Conservation (phyloP, 2,797 vertebrate species). For the Phrynocephalus forsythii region DNA sequence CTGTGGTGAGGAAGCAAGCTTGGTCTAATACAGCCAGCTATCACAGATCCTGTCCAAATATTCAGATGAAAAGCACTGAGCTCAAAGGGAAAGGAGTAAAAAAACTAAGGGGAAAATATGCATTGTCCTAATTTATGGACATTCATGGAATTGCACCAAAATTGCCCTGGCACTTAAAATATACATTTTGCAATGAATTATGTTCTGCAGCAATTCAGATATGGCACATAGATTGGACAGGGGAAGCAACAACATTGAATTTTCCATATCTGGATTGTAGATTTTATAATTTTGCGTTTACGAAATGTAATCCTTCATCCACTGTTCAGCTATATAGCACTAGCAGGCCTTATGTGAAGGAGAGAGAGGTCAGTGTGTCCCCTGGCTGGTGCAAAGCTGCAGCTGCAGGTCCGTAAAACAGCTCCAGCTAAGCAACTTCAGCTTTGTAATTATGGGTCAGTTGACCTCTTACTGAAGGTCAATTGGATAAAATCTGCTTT, state of each 20-base stretch:
- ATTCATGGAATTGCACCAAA: neutral
- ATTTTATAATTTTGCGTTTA: neutral
- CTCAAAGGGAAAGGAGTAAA: too few species aligned
- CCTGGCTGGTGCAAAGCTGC: constrained; percentile 15
- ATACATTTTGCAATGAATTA: rapidly evolving
- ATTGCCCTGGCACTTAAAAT: neutral
- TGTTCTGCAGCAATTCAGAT: neutral
- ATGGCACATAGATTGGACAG: neutral
- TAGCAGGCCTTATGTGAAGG: neutral
- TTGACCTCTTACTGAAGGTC: constrained; percentile 44
- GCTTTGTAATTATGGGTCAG: constrained; percentile 52
- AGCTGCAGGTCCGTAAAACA: constrained; percentile 19
- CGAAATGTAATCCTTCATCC: neutral
- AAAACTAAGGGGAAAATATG: neutral
- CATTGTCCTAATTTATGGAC: neutral
- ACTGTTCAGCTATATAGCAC: neutral
- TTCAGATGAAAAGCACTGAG: neutral
- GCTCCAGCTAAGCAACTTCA: constrained; percentile 37
- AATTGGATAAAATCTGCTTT: constrained; percentile 52
- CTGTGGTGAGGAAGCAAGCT: neutral
- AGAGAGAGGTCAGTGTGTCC: constrained; percentile 8
- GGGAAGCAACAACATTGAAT: neutral
- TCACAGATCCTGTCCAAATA: neutral
- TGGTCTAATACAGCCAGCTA: neutral
- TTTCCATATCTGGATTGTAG: neutral